Evolutionary conservation across 2,888 invertebrate genomes (phyloP).

Genomic region (Sisyra terminalis): DNA sequence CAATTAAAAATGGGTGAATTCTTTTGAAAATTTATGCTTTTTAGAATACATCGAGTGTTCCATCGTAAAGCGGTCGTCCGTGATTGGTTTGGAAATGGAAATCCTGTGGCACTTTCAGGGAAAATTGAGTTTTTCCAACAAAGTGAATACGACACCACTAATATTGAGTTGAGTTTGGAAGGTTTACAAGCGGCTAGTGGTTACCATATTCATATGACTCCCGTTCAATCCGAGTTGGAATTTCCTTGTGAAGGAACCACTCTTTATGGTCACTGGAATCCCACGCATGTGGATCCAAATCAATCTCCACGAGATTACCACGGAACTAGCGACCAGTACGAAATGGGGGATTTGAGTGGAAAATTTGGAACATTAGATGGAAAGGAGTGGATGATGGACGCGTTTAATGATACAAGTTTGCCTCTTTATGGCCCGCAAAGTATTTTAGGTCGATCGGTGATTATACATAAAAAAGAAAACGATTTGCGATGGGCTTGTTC

Average conservation of each 20-base stretch:
- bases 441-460: constrained; percentile 71
- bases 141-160: constrained; percentile 69
- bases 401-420: constrained; percentile 65
- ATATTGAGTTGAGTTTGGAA: constrained; percentile 58
- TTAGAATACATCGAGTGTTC: constrained; percentile 54
- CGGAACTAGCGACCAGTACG: constrained; percentile 74
- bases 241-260: constrained; percentile 78
- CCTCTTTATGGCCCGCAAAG: constrained; percentile 68
- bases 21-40: constrained; percentile 13
- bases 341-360: constrained; percentile 70
- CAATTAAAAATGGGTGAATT: background rate
- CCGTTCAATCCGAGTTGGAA: constrained; percentile 65
- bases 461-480: constrained; percentile 55
- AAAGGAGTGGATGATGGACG: constrained; percentile 34
- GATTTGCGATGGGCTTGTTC: constrained; percentile 69
- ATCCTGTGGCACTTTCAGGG: constrained; percentile 44
- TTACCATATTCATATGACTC: constrained; percentile 73
- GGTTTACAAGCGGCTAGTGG: constrained; percentile 49
- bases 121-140: constrained; percentile 72
- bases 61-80: constrained; percentile 69
- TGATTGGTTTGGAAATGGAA: constrained; percentile 79
- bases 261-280: constrained; percentile 77
- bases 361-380: constrained; percentile 69
- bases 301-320: constrained; percentile 33
- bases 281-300: constrained; percentile 49